Evolutionary conservation across 2,113 vertebrate genomes (phyloP).

Genomic region (Oreochromis niloticus): DNA sequence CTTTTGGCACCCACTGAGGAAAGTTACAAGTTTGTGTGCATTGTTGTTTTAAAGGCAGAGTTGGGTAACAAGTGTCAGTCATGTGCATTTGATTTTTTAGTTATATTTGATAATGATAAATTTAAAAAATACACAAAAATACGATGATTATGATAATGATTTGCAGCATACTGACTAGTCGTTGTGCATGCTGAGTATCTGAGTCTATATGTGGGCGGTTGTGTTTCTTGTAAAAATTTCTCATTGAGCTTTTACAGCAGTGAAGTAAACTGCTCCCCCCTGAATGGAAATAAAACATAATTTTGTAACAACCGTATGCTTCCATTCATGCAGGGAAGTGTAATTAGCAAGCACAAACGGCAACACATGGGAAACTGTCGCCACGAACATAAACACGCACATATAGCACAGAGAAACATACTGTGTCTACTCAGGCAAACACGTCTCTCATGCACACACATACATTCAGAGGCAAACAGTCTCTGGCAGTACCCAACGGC

Average conservation of each 20-base stretch:
- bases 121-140: not conserved
- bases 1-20: not conserved
- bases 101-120: not conserved
- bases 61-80: not conserved
- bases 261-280: not conserved
- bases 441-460: not conserved
- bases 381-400: not conserved
- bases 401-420: not conserved
- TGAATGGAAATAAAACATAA: not conserved
- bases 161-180: not conserved
- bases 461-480: slow-evolving; percentile 5
- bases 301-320: not conserved
- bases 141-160: not conserved
- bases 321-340: slow-evolving; percentile 11
- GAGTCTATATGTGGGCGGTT: not conserved
- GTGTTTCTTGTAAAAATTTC: not conserved
- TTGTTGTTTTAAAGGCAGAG: not conserved
- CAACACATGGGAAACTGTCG: not conserved
- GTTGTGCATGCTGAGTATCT: not conserved
- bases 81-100: not conserved
- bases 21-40: not conserved
- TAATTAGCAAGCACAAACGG: slow-evolving; percentile 51
- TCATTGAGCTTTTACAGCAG: not conserved
- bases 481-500: not conserved
- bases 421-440: not conserved